Base-by-base conservation (phyloP, 2,888 invertebrate species). In the Lottia gigantea region DNA sequence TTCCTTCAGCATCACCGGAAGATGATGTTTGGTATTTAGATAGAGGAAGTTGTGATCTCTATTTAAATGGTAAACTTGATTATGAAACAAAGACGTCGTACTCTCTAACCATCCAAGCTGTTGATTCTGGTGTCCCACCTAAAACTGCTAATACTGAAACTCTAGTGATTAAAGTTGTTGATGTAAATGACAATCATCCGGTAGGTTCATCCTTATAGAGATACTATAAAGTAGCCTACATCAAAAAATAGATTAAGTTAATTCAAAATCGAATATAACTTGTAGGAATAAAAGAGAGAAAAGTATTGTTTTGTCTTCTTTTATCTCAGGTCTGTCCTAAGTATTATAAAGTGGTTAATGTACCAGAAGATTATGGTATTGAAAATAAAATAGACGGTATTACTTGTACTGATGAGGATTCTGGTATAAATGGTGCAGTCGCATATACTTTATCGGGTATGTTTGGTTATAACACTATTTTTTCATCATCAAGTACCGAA, bases 141-240 rank as follows among this genome's bases (percentile, higher is more conserved):
- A 19, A 11, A 23, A 55, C 19, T 12, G 2, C 55, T 2, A 19
- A 19, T 19, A 23, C 55, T 2, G 19, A 19, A 14, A 23, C 2
- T 55, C 19, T 55, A 23, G 23, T 23, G 6, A 55, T 55, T 7
- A 55, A 55, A 19, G 19, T 55, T 23, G 11, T 19, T 12, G 55
- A 55, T 55, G 55, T 55, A 4, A 55, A 55, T 55, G 55, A 55
- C 55, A 55, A 55, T 55, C 19, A 23, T 14, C 55, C 55, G 23
- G 55, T 55, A 23, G 19, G 55, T 55, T 19, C 1, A 49, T 31
- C 3, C 31, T 31, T 3, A 31, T 31, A 31, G 31, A 3, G 31
- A 31, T 31, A 6, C 31, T n/a, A n/a, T n/a, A n/a, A n/a, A n/a
- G n/a, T n/a, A n/a, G n/a, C n/a, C n/a, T n/a, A n/a, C n/a, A n/a